These are phyloP conservation scores for Psilopogon haemacephalus DNA, from an alignment of 2,113 vertebrate species.

Conservation along the genomic window DNA sequence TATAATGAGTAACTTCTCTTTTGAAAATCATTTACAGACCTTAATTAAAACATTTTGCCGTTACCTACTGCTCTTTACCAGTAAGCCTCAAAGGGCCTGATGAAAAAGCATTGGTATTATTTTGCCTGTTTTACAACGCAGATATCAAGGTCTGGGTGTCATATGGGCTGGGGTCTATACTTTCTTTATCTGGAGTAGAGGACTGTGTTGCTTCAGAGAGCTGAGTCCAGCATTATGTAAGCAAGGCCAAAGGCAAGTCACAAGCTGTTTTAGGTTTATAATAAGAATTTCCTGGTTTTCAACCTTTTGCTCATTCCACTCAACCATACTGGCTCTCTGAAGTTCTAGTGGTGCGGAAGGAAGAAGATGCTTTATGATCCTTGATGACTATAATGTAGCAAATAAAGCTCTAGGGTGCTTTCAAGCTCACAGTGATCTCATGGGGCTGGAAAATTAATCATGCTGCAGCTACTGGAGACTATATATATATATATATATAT, in stretches of 20 bases:
- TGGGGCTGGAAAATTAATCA: slow-evolving; percentile 65
- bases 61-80: neutral
- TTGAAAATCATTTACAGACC: neutral
- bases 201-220: neutral
- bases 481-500: neutral
- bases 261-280: slow-evolving; percentile 5
- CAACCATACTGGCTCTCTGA: slow-evolving; percentile 24
- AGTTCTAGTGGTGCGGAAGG: slow-evolving; percentile 40
- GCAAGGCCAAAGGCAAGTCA: slow-evolving; percentile 33
- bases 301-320: slow-evolving; percentile 26
- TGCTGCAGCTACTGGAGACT: slow-evolving; percentile 33
- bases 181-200: neutral
- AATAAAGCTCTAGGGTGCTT: slow-evolving; percentile 62
- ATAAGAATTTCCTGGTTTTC: slow-evolving; percentile 17
- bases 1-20: neutral
- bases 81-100: neutral
- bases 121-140: neutral
- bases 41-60: neutral
- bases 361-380: slow-evolving; percentile 63
- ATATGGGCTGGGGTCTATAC: neutral
- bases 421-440: slow-evolving; percentile 36
- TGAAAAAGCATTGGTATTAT: neutral
- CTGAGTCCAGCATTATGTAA: neutral
- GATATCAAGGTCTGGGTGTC: neutral
- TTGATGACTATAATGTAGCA: slow-evolving; percentile 54